Base-by-base conservation (phyloP, 2,113 vertebrate species). In the Coryphaenoides rupestris region DNA sequence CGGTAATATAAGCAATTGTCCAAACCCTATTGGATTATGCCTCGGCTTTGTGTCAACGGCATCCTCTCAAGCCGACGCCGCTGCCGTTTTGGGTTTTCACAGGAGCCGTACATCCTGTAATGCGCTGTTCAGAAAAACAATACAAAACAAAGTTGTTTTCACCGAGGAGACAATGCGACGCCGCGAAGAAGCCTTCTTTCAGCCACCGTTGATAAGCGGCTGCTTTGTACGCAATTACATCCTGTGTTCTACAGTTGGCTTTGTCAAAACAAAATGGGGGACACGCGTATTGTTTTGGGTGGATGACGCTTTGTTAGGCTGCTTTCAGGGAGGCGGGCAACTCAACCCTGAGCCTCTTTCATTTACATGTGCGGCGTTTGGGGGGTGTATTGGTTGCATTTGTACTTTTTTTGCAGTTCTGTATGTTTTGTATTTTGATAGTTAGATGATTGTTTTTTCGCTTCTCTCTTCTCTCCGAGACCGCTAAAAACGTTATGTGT, bases 271-370 rank as follows among this genome's bases (percentile, higher is more conserved):
- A 61, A 78, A 82, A 74, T 23, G 59, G 46, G n/a, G 64, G 66
- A n/a, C 28, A 33, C 28, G 47, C 55, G 74, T 72, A 81, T 89
- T 89, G 84, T 89, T 85, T 87, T 67, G 73, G 60, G 72, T 76
- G 81, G 84, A 77, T 79, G 71, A 81, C 75, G 80, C 81, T 84
- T 87, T 87, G 86, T 87, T n/a, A 82, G 73, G 79, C 75, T 64
- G 68, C 75, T 86, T 87, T 78, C 77, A 40, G 77, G 77, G 84
- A n/a, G 86, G 88, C 85, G 87, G 83, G 84, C 80, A 85, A 70
- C 69, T 79, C 62, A 85, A 70, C 69, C 78, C 63, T 2, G 50
- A 65, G 75, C 57, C 55, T 50, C 72, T 81, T 69, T 28, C 69
- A 58, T 84, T 88, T 76, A 70, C 56, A 61, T 79, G 73, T 69